Base-by-base conservation (phyloP, 2,888 invertebrate genomes). In the Polymixis lichenea region DNA sequence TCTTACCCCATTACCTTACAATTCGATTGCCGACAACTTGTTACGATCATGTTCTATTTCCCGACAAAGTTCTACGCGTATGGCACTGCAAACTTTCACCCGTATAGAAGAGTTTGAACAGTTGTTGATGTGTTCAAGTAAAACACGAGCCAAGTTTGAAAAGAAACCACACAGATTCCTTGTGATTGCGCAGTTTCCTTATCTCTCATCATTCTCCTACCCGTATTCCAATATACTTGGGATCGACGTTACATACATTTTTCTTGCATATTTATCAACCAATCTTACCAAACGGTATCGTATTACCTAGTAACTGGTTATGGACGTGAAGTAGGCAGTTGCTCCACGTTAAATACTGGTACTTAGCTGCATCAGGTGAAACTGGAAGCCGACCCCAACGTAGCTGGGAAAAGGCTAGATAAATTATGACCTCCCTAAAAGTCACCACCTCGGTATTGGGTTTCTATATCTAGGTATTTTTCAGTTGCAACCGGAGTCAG, bases 1-100 rank as follows among this genome's bases (percentile, higher is more conserved):
- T 77, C 75, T 67, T 58, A 74, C 62, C 64, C 78, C 61, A 74
- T 84, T 81, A 60, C 49, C 67, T 56, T 61, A 79, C 67, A 83
- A 89, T 84, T 88, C 73, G 73, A 87, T 86, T 79, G 15, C 67
- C 28, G 51, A 72, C 43, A 75, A 81, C 77, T 84, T 80, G 73
- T 77, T 65, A 71, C 72, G 68, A 78, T 81, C 70, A 66, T 73
- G 71, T 80, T 73, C 78, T 75, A 75, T 84, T 83, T 82, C 62
- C 56, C n/a, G 22, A 75, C 62, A 72, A 78, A 82, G 71, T 82
- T 78, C 22, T 58, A n/a, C 72, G 13, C 19, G 43, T 60, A 55
- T 65, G 28, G 38, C 32, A 19, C 32, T 64, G 13, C 15, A 51
- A 85, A 86, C 77, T 86, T 85, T 61, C 53, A 51, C 51, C 61